Base-by-base conservation (phyloP, 2,797 vertebrate genomes). In the Pteronotus mesoamericanus region DNA sequence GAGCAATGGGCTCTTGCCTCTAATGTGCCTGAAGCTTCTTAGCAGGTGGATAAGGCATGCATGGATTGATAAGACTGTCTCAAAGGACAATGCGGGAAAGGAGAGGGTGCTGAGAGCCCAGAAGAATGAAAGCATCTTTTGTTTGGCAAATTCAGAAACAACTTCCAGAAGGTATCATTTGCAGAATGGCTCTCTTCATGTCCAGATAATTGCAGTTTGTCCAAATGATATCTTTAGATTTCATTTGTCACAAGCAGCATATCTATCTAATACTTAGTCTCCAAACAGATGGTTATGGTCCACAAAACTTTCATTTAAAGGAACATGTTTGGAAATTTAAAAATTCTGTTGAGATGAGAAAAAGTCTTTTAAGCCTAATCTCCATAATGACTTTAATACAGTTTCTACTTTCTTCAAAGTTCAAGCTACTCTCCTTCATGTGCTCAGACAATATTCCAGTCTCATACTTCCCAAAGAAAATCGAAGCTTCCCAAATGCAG, bases 301-400 rank as follows among this genome's bases (percentile, higher is more conserved):
- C 53, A 22, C n/a, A 94, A 19, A 96, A 55, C 44, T 77, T 86
- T n/a, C 22, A 18, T 37, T 77, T 61, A 89, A 93, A 95, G 79
- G 39, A 91, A 53, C 0, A 1, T 55, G 1, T 88, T 57, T 72
- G 37, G 55, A 95, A 51, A 86, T 91, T 48, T 85, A 14, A 1
- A 51, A 80, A 64, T 42, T 90, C 44, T 91, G 51, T 80, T 72
- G 39, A 89, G 18, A 86, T 53, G 4, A 82, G 93, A 74, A 85
- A 53, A 69, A 51, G 37, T 77, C 44, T 64, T 61, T 77, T 68
- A 68, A 86, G 64, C 51, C 48, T 74, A 42, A 12, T 55, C 37
- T 91, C 69, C 53, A 2, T 61, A 74, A 44, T 59, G 69, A 85
- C 37, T 72, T 89, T 75, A 44, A 18, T 59, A 3, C 12, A 61